Percentiles rank a stretch among this genome's conserved stretches.
Evolutionary conservation across 2,888 invertebrate genomes (phyloP).

Genomic region (Idaea aversata): DNA sequence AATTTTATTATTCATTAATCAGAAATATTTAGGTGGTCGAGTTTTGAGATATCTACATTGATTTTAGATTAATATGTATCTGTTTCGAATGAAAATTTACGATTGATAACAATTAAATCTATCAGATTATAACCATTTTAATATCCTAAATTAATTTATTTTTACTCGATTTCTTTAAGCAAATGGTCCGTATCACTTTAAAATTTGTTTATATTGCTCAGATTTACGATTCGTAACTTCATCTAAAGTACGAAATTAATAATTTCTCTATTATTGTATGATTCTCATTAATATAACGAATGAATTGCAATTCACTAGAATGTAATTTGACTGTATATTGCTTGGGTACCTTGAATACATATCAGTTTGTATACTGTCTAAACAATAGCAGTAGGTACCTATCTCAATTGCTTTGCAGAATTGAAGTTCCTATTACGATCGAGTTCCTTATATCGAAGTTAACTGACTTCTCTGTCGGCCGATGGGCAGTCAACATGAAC

Average conservation of each 20-base stretch:
- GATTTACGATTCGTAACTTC: neutral
- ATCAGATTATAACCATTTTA: no score
- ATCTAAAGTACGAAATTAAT: neutral
- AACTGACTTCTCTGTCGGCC: neutral
- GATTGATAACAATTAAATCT: neutral
- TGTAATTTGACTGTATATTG: neutral
- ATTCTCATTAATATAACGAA: neutral
- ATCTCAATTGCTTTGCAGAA: neutral
- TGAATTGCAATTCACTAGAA: neutral
- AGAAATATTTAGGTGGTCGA: neutral
- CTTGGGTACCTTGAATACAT: neutral
- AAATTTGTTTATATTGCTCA: no score
- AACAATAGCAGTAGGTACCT: neutral
- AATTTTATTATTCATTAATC: neutral
- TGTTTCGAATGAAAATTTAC: neutral
- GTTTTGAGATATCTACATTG: neutral
- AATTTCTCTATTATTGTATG: neutral
- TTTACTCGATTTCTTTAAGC: no score
- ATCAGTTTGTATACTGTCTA: neutral
- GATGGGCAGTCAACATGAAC: neutral
- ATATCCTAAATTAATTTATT: no score
- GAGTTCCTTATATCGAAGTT: neutral
- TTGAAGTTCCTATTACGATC: neutral
- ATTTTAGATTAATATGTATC: neutral
- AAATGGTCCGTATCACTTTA: no score